phyloP scores from a whole-genome alignment of 2,888 invertebrate species.

The Leptinotarsa haldemani region DNA sequence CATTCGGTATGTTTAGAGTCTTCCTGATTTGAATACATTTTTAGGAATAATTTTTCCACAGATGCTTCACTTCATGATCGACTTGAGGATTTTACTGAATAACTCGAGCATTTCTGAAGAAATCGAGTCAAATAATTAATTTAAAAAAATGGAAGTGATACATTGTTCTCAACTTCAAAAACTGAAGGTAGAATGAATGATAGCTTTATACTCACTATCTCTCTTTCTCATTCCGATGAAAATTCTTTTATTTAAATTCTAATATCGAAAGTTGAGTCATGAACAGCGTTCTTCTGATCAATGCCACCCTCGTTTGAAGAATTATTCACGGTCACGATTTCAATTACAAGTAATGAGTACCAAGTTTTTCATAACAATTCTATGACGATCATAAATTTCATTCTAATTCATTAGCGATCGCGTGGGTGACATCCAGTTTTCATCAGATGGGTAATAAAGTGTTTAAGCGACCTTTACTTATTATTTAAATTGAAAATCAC shows the following conservation, averaged over 20 bases:
- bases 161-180: no score
- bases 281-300: neutral
- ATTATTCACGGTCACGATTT: conserved; percentile 7
- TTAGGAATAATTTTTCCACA: no score
- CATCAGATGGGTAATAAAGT: conserved; percentile 9
- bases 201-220: neutral
- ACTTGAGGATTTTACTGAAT: no score
- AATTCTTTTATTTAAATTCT: neutral
- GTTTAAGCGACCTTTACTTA: neutral
- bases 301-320: neutral
- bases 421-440: neutral
- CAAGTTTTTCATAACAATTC: neutral
- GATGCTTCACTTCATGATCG: no score
- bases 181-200: no score
- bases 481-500: conserved; percentile 6
- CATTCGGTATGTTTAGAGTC: no score
- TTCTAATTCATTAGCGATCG: conserved; percentile 2
- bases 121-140: no score
- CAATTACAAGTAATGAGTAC: neutral
- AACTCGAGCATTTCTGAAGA: no score
- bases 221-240: neutral
- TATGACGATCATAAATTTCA: neutral
- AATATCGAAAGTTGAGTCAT: neutral
- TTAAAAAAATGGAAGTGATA: no score
- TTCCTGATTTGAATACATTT: no score